A percentile compares a stretch with the other conserved stretches of the same genome.
Evolutionary conservation across 2,113 vertebrate genomes (phyloP).

Genomic region (Apus apus): DNA sequence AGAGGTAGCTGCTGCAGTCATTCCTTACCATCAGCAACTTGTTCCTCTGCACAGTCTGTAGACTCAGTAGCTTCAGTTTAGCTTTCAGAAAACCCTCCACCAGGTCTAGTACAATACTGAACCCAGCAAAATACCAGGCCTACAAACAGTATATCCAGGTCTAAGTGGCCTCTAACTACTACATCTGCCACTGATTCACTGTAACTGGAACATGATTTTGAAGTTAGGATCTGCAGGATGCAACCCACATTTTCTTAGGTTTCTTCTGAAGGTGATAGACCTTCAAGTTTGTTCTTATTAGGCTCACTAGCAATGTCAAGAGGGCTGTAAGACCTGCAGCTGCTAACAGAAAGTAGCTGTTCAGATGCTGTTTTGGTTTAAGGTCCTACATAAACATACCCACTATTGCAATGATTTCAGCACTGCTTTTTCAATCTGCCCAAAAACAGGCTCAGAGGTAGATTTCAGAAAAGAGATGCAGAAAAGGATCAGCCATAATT

Average conservation of each 20-base stretch:
- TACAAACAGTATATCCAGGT: not conserved
- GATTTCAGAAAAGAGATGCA: not conserved
- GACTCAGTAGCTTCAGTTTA: not conserved
- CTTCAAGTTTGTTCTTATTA: not conserved
- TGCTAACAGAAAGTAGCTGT: not conserved
- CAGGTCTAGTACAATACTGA: not conserved
- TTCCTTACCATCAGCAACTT: rapidly evolving
- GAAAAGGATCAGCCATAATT: not conserved
- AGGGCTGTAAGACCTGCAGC: not conserved
- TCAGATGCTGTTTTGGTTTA: not conserved
- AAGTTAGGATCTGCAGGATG: not conserved
- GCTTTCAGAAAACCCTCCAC: not conserved
- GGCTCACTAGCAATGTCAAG: not conserved
- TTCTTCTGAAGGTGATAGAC: not conserved
- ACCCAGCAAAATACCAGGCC: not conserved
- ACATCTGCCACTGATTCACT: not conserved
- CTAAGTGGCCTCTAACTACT: not conserved
- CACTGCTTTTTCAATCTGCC: not conserved
- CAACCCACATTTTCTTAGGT: not conserved
- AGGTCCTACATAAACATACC: not conserved
- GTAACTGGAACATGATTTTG: not conserved
- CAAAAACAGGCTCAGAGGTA: not conserved
- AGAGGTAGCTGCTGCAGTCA: not conserved
- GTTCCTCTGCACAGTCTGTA: not conserved
- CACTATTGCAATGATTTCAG: not conserved